Evolutionary conservation across 1,140 invertebrate species (phyloP), one percentile per base, ranked within the genome.

Genomic region (Aphis gossypii): DNA sequence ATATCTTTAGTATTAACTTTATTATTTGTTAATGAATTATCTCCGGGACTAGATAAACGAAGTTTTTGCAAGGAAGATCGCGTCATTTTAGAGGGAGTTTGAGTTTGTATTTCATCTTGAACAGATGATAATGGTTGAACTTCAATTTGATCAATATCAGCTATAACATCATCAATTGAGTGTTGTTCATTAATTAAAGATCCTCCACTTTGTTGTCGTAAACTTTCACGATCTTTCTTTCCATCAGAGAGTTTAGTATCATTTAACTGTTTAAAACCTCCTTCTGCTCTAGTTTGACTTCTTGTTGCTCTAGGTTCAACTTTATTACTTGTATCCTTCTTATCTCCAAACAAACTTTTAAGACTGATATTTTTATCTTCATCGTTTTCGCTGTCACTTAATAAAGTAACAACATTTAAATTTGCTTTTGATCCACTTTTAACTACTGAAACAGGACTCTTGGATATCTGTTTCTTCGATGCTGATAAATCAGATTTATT

Each of bases 201-300:
- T 83, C 21, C 82, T 56, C 7, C 76, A 93, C 30, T 86, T 51
- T 93, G 76, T 93, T 93, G 54, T 60, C 23, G 56, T 41, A 68
- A 44, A 7, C 2, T 60, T 25, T 90, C 38, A 44, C 25, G 38
- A 23, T 92, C 91, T 38, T 84, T 93, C 9, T 93, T 93, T 54
- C 48, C 92, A 51, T 54, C n/a, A n/a, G 82, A 51, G 7, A 30
- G 35, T n/a, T 86, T 86, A 54, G 5, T 83, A 41, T 93, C 91
- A 41, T 41, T 82, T 0, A n/a, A 30, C 30, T 86, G 76, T 84
- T 93, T 93, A n/a, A 93, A 54, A 54, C 48, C 18, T 2, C 82
- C 92, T 54, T 93, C 92, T 44, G 92, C 92, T 83, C 92, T 86
- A 86, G 92, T 93, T 86, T 93, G 92, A 93, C 92, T 93, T 56